Percentiles rank a stretch among this genome's conserved stretches.
These are phyloP conservation scores for Yponomeuta malinellus DNA, from an alignment of 2,888 invertebrate genomes.

Conservation along the genomic window DNA sequence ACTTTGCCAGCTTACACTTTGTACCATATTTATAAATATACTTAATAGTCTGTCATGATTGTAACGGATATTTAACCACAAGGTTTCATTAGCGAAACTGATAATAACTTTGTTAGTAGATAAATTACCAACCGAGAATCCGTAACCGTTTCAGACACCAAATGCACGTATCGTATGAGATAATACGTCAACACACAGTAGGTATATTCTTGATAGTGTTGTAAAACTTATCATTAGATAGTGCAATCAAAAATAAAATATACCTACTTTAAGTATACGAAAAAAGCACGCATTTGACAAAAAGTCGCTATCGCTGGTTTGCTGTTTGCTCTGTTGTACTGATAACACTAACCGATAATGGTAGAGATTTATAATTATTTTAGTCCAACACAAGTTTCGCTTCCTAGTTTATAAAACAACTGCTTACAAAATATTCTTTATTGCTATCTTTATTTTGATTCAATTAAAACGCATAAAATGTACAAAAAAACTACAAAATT, in stretches of 20 bases:
- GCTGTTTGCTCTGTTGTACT: conserved; percentile 49
- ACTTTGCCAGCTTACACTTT: too few relatives aligned
- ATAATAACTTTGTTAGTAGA: too few relatives aligned
- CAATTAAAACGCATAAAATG: too few relatives aligned
- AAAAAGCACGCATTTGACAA: conserved; percentile 45
- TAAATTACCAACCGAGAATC: not conserved
- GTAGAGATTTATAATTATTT: conserved; percentile 49
- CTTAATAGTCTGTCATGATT: too few relatives aligned
- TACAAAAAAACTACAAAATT: not conserved
- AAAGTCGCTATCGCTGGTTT: conserved; percentile 47
- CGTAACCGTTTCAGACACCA: not conserved
- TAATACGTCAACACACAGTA: not conserved
- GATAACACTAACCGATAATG: conserved; percentile 46
- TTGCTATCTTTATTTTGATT: too few relatives aligned
- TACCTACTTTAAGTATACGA: conserved; percentile 33
- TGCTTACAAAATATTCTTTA: too few relatives aligned
- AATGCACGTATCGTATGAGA: not conserved
- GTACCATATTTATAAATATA: too few relatives aligned
- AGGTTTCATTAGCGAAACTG: too few relatives aligned
- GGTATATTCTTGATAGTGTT: not conserved
- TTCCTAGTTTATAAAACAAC: too few relatives aligned
- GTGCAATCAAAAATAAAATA: conserved; percentile 55
- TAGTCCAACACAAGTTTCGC: conserved; percentile 20
- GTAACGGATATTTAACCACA: too few relatives aligned
- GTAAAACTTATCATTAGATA: conserved; percentile 39